phyloP scores from a whole-genome alignment of 2,888 invertebrate species.

The Pediacus dermestoides region DNA sequence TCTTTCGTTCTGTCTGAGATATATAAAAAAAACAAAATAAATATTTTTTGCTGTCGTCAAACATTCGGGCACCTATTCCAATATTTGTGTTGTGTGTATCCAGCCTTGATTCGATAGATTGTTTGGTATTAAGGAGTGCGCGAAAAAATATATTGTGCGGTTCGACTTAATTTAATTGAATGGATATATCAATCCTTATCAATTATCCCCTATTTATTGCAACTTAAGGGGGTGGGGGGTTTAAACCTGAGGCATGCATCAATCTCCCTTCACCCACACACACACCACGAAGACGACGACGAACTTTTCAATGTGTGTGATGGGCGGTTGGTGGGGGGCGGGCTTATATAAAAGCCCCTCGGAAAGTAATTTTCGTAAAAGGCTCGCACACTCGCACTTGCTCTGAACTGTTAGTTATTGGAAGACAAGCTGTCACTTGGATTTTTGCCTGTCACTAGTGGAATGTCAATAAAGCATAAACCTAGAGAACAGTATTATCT shows the following conservation, averaged over 20 bases:
- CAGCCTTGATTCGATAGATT: too few species aligned
- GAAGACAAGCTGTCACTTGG: conserved; percentile 43
- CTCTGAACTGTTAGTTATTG: conserved; percentile 35
- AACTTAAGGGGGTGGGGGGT: conserved; percentile 12
- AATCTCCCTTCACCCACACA: conserved; percentile 22
- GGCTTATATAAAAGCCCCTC: conserved; percentile 36
- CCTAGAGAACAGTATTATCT: conserved; percentile 37
- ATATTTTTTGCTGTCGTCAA: too few species aligned
- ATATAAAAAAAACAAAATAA: too few species aligned
- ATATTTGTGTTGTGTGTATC: too few species aligned
- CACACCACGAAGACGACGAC: conserved; percentile 22
- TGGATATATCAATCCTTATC: conserved; percentile 1
- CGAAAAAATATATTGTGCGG: too few species aligned
- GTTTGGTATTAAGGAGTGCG: too few species aligned
- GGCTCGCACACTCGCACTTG: conserved; percentile 34
- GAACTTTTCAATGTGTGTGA: neutral
- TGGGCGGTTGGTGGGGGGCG: conserved; percentile 10
- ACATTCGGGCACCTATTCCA: too few species aligned
- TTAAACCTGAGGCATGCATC: conserved; percentile 19
- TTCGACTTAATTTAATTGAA: conserved; percentile 2
- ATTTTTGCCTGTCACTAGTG: conserved; percentile 43
- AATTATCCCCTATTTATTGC: conserved; percentile 9
- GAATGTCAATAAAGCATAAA: conserved; percentile 37
- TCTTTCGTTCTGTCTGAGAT: too few species aligned
- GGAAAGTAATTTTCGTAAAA: conserved; percentile 45